Conservation (phyloP, 2,888 invertebrate species). For the Sipha maydis region DNA sequence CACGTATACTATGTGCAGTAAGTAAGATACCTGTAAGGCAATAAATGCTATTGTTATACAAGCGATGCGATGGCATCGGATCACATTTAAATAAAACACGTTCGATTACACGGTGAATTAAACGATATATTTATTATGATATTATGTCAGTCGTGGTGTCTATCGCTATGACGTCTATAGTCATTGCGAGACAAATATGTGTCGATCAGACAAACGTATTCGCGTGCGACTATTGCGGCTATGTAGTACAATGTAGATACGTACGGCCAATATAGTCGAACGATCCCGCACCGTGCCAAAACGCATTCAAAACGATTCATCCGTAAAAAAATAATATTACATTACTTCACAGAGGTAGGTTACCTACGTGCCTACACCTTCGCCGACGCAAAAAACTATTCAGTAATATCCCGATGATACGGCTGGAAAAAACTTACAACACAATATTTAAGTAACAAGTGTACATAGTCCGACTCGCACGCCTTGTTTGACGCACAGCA, state of each 20-base stretch:
- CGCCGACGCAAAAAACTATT: background rate
- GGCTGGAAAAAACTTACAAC: background rate
- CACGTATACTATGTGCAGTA: too few relatives aligned
- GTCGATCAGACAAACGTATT: background rate
- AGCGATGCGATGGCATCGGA: background rate
- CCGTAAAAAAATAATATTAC: conserved; percentile 2
- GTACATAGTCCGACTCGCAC: background rate
- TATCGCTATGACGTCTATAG: background rate
- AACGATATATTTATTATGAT: background rate
- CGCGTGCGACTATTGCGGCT: background rate
- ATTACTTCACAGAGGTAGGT: too few relatives aligned
- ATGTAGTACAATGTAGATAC: background rate
- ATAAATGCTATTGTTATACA: too few relatives aligned
- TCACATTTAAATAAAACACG: background rate
- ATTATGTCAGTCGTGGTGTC: background rate
- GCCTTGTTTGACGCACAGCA: background rate
- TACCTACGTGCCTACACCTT: background rate
- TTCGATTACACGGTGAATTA: background rate
- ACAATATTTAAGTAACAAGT: background rate
- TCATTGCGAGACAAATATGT: background rate
- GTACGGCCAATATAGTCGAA: background rate
- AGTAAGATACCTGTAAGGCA: too few relatives aligned
- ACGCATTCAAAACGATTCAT: background rate
- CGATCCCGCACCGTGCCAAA: background rate
- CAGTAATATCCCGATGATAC: too few relatives aligned